phyloP scores from a whole-genome alignment of 2,113 vertebrate genomes.

The Mohoua ochrocephala region DNA sequence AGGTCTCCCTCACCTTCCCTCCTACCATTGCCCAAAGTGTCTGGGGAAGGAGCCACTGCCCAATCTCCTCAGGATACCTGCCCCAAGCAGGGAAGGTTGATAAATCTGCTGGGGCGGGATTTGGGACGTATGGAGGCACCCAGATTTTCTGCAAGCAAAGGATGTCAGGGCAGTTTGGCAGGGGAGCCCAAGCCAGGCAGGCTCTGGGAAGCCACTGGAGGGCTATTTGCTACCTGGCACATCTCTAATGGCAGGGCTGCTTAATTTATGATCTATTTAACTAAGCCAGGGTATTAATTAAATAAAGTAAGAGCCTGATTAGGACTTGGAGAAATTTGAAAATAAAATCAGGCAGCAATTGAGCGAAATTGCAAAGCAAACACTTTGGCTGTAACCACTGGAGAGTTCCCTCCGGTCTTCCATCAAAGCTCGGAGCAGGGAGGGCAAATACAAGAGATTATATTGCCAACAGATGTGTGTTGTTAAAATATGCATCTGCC shows the following conservation, averaged over 20 bases:
- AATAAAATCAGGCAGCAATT: conserved; percentile 61
- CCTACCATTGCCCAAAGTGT: background rate
- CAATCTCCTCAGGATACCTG: background rate
- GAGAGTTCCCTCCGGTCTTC: conserved; percentile 65
- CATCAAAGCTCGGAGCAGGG: conserved; percentile 68
- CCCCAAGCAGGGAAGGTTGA: background rate
- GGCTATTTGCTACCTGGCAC: conserved; percentile 35
- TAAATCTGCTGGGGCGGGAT: background rate
- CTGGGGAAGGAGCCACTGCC: background rate
- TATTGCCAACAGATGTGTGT: conserved; percentile 67
- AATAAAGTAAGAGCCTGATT: conserved; percentile 74
- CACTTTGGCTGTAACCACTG: conserved; percentile 64
- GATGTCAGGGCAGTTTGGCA: background rate
- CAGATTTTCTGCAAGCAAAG: background rate
- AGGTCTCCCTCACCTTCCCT: background rate
- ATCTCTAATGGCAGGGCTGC: conserved; percentile 47
- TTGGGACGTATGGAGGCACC: background rate
- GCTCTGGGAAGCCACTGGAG: conserved; percentile 2
- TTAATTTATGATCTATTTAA: conserved; percentile 77
- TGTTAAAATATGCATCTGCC: conserved; percentile 67
- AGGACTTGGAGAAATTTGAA: conserved; percentile 68
- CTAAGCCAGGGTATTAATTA: conserved; percentile 77
- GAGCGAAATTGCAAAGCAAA: conserved; percentile 75
- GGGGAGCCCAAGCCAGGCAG: background rate
- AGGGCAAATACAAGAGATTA: conserved; percentile 64